These are phyloP conservation scores for Epinotia bilunana DNA, from an alignment of 2,888 invertebrate species.

Conservation along the genomic window DNA sequence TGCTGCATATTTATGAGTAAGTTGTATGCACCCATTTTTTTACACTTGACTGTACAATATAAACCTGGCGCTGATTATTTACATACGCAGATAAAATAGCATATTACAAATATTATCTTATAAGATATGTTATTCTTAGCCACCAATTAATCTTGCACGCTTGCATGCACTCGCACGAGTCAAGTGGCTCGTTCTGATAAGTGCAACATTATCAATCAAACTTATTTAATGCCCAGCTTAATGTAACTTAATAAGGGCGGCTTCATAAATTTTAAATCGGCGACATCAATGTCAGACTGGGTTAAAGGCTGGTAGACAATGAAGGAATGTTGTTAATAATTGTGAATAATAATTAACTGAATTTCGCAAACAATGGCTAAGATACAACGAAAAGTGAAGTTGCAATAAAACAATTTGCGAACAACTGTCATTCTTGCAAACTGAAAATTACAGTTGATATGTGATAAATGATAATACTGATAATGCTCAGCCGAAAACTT, in stretches of 20 bases:
- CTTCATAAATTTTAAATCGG: constrained; percentile 34
- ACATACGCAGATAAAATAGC: constrained; percentile 20
- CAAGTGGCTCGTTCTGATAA: constrained; percentile 49
- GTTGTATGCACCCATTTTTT: too few species aligned
- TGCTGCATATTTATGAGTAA: too few species aligned
- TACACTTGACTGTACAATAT: not conserved
- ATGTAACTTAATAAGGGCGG: constrained; percentile 22
- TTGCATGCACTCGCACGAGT: constrained; percentile 35
- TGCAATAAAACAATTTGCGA: too few species aligned
- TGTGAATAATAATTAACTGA: too few species aligned
- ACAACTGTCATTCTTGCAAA: too few species aligned
- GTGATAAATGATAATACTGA: too few species aligned
- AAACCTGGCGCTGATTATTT: not conserved
- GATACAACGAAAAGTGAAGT: too few species aligned
- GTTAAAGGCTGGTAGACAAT: constrained; percentile 6
- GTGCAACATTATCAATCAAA: constrained; percentile 54
- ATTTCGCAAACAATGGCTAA: too few species aligned
- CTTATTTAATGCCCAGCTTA: constrained; percentile 47
- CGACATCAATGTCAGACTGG: constrained; percentile 9
- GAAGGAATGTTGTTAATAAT: not conserved
- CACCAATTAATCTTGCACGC: constrained; percentile 38
- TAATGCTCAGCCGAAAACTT: too few species aligned
- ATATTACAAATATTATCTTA: constrained; percentile 13
- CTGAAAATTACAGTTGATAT: too few species aligned
- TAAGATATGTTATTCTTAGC: constrained; percentile 33